A percentile compares a stretch with the other conserved stretches of the same genome.
These are phyloP conservation scores for Sarcophaga subvicina DNA, from an alignment of 2,888 invertebrate species.

Conservation along the genomic window DNA sequence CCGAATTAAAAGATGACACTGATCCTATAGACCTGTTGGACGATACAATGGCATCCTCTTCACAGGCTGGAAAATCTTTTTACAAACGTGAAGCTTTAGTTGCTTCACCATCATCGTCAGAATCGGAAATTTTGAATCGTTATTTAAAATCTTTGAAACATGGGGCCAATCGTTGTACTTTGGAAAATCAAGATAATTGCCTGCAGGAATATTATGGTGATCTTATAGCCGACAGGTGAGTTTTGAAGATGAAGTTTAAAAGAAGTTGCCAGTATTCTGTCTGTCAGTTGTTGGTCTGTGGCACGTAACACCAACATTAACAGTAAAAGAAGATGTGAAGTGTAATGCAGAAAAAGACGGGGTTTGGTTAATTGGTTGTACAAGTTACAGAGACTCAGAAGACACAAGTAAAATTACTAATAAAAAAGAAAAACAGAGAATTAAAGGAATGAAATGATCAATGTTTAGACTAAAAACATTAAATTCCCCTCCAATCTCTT, in stretches of 20 bases:
- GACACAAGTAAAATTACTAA: not conserved
- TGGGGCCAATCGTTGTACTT: slow-evolving; percentile 75
- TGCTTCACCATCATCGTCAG: slow-evolving; percentile 26
- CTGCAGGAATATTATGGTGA: slow-evolving; percentile 74
- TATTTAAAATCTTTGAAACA: slow-evolving; percentile 74
- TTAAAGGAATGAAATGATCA: slow-evolving; percentile 20
- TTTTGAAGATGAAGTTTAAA: not conserved
- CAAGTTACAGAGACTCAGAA: slow-evolving; percentile 38
- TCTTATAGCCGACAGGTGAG: slow-evolving; percentile 77
- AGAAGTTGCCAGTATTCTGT: not conserved
- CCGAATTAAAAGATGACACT: not conserved
- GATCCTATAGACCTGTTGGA: not conserved
- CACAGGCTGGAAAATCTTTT: not conserved
- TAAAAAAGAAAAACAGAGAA: not conserved
- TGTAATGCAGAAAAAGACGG: slow-evolving; percentile 19
- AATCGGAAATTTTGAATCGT: slow-evolving; percentile 69
- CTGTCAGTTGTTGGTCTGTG: not conserved
- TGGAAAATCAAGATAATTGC: slow-evolving; percentile 74
- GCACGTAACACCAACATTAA: not conserved
- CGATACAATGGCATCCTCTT: not conserved
- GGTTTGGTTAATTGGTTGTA: slow-evolving; percentile 60
- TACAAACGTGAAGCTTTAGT: not conserved
- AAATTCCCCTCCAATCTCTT: no score
- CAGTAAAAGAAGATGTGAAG: slow-evolving; percentile 20
- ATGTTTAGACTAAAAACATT: not conserved